Evolutionary conservation across 2,113 vertebrate genomes (phyloP).

Genomic region (Cercocebus atys): DNA sequence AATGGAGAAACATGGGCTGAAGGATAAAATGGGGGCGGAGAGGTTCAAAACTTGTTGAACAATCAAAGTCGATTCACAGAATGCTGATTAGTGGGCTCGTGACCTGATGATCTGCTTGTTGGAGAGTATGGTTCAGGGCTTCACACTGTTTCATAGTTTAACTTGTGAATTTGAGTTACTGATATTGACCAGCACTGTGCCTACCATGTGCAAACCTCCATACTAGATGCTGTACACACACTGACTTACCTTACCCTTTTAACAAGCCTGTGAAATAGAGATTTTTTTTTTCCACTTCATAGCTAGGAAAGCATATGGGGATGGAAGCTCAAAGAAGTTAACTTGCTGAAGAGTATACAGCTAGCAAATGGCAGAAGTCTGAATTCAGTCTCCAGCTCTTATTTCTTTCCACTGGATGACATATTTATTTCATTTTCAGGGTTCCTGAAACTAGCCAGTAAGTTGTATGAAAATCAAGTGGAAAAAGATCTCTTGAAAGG

Average conservation of each 20-base stretch:
- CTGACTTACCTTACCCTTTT: background rate
- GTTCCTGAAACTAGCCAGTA: constrained; percentile 17
- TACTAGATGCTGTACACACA: background rate
- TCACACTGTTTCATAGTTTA: rapidly evolving
- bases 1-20: background rate
- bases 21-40: background rate
- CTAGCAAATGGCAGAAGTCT: background rate
- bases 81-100: background rate
- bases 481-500: background rate
- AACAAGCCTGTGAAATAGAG: background rate
- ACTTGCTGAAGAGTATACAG: background rate
- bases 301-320: background rate
- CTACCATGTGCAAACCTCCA: background rate
- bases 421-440: background rate
- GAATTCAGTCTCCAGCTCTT: background rate
- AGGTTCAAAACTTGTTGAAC: background rate
- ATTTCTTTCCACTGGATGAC: background rate
- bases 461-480: background rate
- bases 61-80: background rate
- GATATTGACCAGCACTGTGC: too few relatives aligned
- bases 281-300: background rate
- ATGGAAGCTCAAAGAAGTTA: background rate
- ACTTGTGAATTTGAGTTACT: background rate
- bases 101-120: background rate
- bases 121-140: background rate